Evolutionary conservation across 2,113 vertebrate genomes (phyloP).

Genomic region (Oxyruncus cristatus): DNA sequence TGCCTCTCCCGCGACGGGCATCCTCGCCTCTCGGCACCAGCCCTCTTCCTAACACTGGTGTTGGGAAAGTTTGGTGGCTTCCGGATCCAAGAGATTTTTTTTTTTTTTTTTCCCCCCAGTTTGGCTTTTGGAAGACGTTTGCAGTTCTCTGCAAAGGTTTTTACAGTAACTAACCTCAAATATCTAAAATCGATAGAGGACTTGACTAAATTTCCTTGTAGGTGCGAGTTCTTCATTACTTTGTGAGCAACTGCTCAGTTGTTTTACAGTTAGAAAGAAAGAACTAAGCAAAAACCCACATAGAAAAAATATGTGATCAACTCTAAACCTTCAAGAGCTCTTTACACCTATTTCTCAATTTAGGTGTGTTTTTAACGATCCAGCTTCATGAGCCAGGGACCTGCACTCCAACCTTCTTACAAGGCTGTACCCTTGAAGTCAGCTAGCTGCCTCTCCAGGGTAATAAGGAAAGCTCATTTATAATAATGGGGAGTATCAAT

Average conservation of each 20-base stretch:
- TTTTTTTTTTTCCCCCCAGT: not conserved
- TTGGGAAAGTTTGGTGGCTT: not conserved
- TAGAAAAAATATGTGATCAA: not conserved
- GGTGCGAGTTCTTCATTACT: not conserved
- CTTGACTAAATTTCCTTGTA: not conserved
- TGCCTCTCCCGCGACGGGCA: not conserved
- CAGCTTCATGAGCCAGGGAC: not conserved
- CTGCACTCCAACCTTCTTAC: not conserved
- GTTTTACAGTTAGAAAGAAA: not conserved
- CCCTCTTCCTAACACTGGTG: fast-evolving
- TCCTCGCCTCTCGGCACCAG: not conserved
- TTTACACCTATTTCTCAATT: not conserved
- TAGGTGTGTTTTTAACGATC: not conserved
- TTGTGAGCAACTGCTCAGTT: not conserved
- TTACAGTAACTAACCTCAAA: not conserved
- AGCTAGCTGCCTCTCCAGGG: not conserved
- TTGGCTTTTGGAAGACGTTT: not conserved
- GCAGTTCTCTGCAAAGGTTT: not conserved
- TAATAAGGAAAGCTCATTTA: not conserved
- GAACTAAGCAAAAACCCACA: not conserved
- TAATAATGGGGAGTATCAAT: not conserved
- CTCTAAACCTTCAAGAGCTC: not conserved
- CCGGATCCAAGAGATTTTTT: not conserved
- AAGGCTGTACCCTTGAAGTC: not conserved
- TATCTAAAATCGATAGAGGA: not conserved